A percentile compares a stretch with the other conserved stretches of the same genome.
phyloP scores from a whole-genome alignment of 2,888 invertebrate species.

The Noctua comes region DNA sequence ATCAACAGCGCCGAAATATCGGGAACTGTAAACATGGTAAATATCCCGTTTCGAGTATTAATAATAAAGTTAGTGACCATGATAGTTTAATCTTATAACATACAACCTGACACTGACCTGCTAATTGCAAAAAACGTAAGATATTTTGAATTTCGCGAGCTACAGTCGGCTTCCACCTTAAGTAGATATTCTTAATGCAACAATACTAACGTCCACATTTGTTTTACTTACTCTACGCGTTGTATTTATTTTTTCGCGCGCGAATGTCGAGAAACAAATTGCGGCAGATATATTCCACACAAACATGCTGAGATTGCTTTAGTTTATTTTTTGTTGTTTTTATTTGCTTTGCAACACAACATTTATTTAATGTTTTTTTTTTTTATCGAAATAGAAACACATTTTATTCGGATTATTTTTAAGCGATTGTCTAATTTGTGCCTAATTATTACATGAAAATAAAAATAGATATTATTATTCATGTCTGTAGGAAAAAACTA shows the following conservation, averaged over 20 bases:
- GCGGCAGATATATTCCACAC: slow-evolving; percentile 18
- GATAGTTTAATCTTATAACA: too few species aligned
- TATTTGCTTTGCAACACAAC: background rate
- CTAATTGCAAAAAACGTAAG: background rate
- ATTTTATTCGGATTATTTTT: slow-evolving; percentile 16
- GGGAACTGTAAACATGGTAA: too few species aligned
- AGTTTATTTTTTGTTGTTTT: background rate
- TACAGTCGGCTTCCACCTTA: background rate
- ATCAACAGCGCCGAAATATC: too few species aligned
- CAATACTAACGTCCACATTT: slow-evolving; percentile 3
- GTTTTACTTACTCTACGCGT: slow-evolving; percentile 17
- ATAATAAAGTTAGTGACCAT: too few species aligned
- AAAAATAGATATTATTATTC: background rate
- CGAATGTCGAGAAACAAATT: slow-evolving; percentile 13
- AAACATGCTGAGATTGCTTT: slow-evolving; percentile 10
- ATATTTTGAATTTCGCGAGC: background rate
- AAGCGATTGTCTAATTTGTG: too few species aligned
- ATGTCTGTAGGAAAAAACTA: background rate
- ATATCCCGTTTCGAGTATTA: too few species aligned
- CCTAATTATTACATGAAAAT: background rate
- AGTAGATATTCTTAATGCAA: background rate
- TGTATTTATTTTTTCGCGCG: slow-evolving; percentile 4
- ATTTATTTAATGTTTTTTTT: background rate
- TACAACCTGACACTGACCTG: background rate
- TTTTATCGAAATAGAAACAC: slow-evolving; percentile 30